Evolutionary conservation across 2,888 invertebrate species (phyloP).

Genomic region (Luperina nickerlii): DNA sequence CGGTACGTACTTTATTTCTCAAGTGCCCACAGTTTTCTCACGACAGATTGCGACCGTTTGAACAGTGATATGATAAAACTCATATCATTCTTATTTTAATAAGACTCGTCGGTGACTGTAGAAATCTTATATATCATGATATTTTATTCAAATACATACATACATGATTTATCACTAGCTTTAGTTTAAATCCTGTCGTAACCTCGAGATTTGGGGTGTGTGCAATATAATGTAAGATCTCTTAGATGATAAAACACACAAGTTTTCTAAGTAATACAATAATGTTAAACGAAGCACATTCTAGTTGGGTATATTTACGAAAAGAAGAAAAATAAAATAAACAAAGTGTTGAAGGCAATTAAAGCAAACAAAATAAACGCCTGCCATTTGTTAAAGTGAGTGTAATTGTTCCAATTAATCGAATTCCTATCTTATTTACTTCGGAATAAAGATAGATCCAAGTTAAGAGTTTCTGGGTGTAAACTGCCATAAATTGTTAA

Average conservation of each 20-base stretch:
- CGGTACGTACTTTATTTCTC: conserved; percentile 12
- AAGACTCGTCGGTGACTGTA: conserved; percentile 30
- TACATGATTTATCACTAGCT: conserved; percentile 32
- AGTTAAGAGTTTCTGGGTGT: not conserved
- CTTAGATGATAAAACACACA: not conserved
- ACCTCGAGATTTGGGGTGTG: conserved; percentile 16
- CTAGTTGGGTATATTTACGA: not conserved
- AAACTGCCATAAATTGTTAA: not conserved
- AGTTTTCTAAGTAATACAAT: conserved; percentile 1
- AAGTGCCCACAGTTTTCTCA: conserved; percentile 27
- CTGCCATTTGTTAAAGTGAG: conserved; percentile 48
- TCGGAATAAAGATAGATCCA: not conserved
- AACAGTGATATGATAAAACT: conserved; percentile 44
- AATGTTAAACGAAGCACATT: not conserved
- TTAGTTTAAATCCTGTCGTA: conserved; percentile 29
- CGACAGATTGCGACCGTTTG: conserved; percentile 40
- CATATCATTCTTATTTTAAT: conserved; percentile 35
- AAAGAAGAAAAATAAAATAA: not conserved
- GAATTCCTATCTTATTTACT: conserved; percentile 35
- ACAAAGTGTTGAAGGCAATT: not conserved
- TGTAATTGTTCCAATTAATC: conserved; percentile 55
- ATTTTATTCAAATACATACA: conserved; percentile 51
- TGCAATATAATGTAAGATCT: not conserved
- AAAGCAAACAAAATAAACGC: conserved; percentile 40
- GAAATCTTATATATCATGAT: conserved; percentile 32